Evolutionary conservation across 2,888 invertebrate species (phyloP), one percentile per base, ranked within the genome.

Genomic region (Eupithecia vulgata): DNA sequence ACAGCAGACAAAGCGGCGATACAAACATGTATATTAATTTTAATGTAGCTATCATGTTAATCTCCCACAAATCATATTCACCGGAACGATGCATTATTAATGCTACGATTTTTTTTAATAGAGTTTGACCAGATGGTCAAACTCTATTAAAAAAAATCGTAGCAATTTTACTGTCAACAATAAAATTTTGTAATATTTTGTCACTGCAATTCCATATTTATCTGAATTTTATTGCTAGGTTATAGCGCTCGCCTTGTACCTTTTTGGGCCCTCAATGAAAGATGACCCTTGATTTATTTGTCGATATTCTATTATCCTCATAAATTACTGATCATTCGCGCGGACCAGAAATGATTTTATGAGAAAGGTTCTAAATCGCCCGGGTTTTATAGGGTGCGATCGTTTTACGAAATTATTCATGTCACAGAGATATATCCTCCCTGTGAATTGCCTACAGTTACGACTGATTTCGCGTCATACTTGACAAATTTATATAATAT

Each of bases 171-270:
- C 65, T 5, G 68, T 62, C 34, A 66, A 67, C 62, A 72, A 74
- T 76, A 75, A 77, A 76, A 52, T 69, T 71, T 67, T 68, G 71
- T 68, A 70, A 72, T 69, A 68, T 71, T 68, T 72, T 57, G 75
- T 76, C 71, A 73, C 72, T 66, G 69, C 66, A 67, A 73, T 74
- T 71, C 66, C 61, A 74, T 73, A 57, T 74, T 72, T 71, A 59
- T 72, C 12, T 45, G 65, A 72, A 71, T 69, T 76, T 75, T 74
- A 77, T 71, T 68, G 30, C 42, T 10, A 30, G 59, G 42, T 67
- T 62, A 69, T 69, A 69, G 66, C 45, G 66, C 45, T 65, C 25
- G 42, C 45, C 59, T 71, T 67, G 21, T 21, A 70, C 65, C 71
- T 45, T 57, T 62, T 72, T 35, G n/a, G 21, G 62, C 35, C 25